Conservation (phyloP, 2,797 vertebrate genomes). For the Zalophus californianus region DNA sequence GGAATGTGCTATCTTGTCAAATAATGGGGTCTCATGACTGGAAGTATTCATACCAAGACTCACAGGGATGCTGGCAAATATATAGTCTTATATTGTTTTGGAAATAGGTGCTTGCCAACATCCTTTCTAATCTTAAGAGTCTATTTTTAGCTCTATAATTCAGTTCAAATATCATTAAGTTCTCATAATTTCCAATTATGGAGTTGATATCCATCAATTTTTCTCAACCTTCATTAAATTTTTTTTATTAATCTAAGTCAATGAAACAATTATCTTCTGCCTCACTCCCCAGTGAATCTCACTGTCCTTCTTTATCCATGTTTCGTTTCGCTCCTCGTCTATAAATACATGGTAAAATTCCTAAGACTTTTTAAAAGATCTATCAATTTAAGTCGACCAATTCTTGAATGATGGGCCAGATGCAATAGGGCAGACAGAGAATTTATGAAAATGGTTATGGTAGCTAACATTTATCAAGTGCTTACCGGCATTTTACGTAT, state of each 20-base stretch:
- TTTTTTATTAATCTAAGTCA: slow-evolving; percentile 48
- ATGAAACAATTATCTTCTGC: slow-evolving; percentile 3
- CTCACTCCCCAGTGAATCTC: not conserved
- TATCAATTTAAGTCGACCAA: not conserved
- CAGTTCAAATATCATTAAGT: slow-evolving; percentile 33
- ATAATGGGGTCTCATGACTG: not conserved
- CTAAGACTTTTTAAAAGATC: not conserved
- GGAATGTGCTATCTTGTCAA: not conserved
- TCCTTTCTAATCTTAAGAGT: slow-evolving; percentile 38
- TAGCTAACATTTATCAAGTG: not conserved
- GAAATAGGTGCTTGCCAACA: not conserved
- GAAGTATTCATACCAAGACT: slow-evolving; percentile 23
- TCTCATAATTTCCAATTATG: slow-evolving; percentile 56
- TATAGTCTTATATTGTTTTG: not conserved
- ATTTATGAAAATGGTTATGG: not conserved
- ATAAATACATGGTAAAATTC: not conserved
- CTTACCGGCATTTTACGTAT: not conserved
- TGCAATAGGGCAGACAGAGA: not conserved
- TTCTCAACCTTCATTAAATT: slow-evolving; percentile 14
- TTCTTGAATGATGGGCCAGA: not conserved
- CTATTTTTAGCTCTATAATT: slow-evolving; percentile 39
- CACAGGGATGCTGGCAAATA: not conserved
- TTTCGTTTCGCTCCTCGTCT: slow-evolving; percentile 9
- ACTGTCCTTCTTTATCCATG: not conserved
- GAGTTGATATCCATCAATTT: not conserved